phyloP scores from a whole-genome alignment of 2,113 vertebrate species.

The Typhlomys cinereus region DNA sequence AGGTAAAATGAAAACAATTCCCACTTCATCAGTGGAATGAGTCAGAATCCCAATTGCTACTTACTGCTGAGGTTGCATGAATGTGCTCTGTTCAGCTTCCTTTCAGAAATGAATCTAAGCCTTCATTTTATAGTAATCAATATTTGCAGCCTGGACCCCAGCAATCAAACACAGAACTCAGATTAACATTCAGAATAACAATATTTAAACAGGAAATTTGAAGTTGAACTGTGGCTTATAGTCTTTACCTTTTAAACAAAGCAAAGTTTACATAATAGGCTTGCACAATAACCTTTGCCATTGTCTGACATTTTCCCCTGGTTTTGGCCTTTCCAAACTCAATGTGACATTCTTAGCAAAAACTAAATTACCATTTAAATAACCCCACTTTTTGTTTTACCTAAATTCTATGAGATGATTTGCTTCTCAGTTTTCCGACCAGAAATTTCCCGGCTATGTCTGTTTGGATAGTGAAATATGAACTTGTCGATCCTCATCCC shows the following conservation, averaged over 20 bases:
- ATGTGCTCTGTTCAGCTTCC: conserved; percentile 33
- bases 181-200: conserved; percentile 70
- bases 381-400: neutral
- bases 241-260: conserved; percentile 74
- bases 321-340: conserved; percentile 61
- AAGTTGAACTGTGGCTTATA: conserved; percentile 62
- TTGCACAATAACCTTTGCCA: conserved; percentile 50
- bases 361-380: conserved; percentile 40
- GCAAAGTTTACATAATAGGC: conserved; percentile 68
- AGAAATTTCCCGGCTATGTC: neutral
- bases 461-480: neutral
- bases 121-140: conserved; percentile 58
- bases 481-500: neutral
- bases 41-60: conserved; percentile 22
- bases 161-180: conserved; percentile 54
- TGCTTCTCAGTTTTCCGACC: neutral
- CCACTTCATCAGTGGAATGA: conserved; percentile 46
- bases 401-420: neutral
- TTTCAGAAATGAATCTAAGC: conserved; percentile 59
- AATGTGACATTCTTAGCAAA: conserved; percentile 38
- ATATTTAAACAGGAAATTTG: conserved; percentile 78
- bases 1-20: conserved; percentile 27
- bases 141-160: conserved; percentile 41
- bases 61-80: conserved; percentile 43
- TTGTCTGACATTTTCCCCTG: conserved; percentile 61